Evolutionary conservation across 1,140 invertebrate genomes (phyloP).

Genomic region (Drosophila prosaltans): DNA sequence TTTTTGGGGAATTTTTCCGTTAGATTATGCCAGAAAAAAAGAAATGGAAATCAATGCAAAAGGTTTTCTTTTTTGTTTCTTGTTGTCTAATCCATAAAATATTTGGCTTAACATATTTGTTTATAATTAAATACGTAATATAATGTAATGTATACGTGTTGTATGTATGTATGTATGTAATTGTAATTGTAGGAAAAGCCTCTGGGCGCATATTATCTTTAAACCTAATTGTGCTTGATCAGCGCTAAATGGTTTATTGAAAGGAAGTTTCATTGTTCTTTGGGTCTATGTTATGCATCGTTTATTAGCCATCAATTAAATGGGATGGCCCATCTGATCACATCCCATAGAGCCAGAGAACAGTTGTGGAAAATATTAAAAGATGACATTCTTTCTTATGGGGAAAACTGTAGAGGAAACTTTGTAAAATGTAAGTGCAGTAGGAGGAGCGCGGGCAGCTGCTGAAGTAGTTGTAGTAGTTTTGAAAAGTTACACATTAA

Average conservation of each 20-base stretch:
- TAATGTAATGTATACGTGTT: slow-evolving; percentile 69
- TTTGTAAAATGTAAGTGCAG: slow-evolving; percentile 44
- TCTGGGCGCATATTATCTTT: slow-evolving; percentile 69
- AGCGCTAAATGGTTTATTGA: slow-evolving; percentile 37
- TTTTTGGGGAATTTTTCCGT: neutral
- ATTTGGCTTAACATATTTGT: slow-evolving; percentile 76
- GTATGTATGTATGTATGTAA: slow-evolving; percentile 42
- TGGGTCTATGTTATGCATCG: slow-evolving; percentile 61
- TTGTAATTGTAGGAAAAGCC: slow-evolving; percentile 74
- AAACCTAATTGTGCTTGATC: slow-evolving; percentile 78
- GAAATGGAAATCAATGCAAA: slow-evolving; percentile 12
- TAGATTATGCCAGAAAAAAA: neutral
- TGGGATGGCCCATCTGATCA: neutral
- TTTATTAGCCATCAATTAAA: neutral
- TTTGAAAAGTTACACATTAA: slow-evolving; percentile 46
- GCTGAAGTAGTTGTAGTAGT: slow-evolving; percentile 14
- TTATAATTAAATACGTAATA: slow-evolving; percentile 74
- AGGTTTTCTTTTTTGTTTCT: neutral
- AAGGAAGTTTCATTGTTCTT: slow-evolving; percentile 46
- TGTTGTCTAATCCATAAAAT: slow-evolving; percentile 58
- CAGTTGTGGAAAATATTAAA: slow-evolving; percentile 26
- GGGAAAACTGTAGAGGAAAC: slow-evolving; percentile 22
- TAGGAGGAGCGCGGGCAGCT: neutral
- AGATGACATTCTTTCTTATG: neutral
- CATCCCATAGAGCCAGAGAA: slow-evolving; percentile 68